Base-by-base conservation (phyloP, 2,797 vertebrate genomes). In the Geotrypetes seraphini region DNA sequence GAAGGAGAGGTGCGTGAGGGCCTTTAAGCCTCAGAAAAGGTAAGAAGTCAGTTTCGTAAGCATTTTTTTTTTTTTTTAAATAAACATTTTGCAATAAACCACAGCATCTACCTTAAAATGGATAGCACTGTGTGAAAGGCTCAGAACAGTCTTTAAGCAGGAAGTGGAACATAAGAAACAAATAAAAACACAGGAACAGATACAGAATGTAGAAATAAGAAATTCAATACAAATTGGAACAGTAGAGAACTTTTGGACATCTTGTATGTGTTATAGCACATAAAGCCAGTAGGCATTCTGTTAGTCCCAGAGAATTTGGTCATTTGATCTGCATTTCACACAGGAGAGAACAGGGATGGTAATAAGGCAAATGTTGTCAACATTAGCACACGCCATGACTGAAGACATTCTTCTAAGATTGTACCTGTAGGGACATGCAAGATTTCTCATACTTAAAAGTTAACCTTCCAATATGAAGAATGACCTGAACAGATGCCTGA, bases 261-360 rank as follows among this genome's bases (percentile, higher is more conserved):
- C 35, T 42, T 66, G 62, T 63, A 53, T 25, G 44, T 60, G 40
- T 50, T 34, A 40, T 53, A 76, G 65, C 64, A 68, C 55, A 46
- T n/a, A n/a, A n/a, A n/a, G 21, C 64, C 59, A 33, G 57, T 47
- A 69, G 71, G 53, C 43, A 51, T 65, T 65, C 37, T 50, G 45
- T 53, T 52, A 65, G 43, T 73, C 64, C 66, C 66, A 63, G 73
- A 78, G 69, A 63, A 56, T 74, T 78, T 75, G 71, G 75, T 83
- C 69, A 37, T 66, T 47, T 70, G 36, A 35, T 78, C 49, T 58
- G 57, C 47, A 4, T 54, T 57, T 62, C 34, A 51, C 51, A 61
- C 34, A 65, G 65, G 67, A 62, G 58, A 68, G 39, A 66, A 53
- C 33, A 67, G 35, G 43, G 52, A 59, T n/a, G 16, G 65, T 22